Conservation (phyloP, 2,888 invertebrate genomes). For the Aspidiotus rigidus region DNA sequence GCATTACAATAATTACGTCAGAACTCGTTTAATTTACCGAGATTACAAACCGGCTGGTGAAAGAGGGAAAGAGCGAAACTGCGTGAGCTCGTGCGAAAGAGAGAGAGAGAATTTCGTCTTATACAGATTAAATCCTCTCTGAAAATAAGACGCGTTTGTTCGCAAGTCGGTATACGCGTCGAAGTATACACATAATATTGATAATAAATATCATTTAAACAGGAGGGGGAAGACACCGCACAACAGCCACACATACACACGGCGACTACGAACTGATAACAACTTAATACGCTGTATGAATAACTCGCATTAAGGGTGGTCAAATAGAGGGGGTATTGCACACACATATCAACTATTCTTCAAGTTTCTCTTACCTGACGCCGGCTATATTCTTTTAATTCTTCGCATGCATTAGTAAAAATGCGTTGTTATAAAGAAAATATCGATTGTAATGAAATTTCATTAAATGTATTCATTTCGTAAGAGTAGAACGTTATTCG, state of each 20-base stretch:
- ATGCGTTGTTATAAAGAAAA: slow-evolving; percentile 15
- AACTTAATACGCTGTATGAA: slow-evolving; percentile 8
- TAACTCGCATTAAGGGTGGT: slow-evolving; percentile 19
- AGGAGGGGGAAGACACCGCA: slow-evolving; percentile 20
- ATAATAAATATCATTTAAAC: slow-evolving; percentile 7
- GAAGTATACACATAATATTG: not conserved
- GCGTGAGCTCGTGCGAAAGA: slow-evolving; percentile 1
- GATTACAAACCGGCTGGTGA: slow-evolving; percentile 7
- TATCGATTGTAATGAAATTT: slow-evolving; percentile 20
- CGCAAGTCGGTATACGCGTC: not conserved
- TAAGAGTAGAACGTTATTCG: slow-evolving; percentile 7
- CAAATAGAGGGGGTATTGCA: slow-evolving; percentile 28
- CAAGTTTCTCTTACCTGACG: slow-evolving; percentile 30
- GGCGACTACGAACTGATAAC: slow-evolving; percentile 24
- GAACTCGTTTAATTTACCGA: slow-evolving; percentile 14
- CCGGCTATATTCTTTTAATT: slow-evolving; percentile 24
- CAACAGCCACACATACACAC: not conserved
- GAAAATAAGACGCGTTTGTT: not conserved
- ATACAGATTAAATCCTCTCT: slow-evolving; percentile 1
- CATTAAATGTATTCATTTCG: slow-evolving; percentile 18
- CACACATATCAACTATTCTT: slow-evolving; percentile 4
- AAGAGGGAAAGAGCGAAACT: slow-evolving; percentile 1
- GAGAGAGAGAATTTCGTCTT: not conserved
- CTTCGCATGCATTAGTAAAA: not conserved
- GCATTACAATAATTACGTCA: slow-evolving; percentile 16